Evolutionary conservation across 2,797 vertebrate species (phyloP), one percentile per base, ranked within the genome.

Genomic region (Gobionotothen gibberifrons): DNA sequence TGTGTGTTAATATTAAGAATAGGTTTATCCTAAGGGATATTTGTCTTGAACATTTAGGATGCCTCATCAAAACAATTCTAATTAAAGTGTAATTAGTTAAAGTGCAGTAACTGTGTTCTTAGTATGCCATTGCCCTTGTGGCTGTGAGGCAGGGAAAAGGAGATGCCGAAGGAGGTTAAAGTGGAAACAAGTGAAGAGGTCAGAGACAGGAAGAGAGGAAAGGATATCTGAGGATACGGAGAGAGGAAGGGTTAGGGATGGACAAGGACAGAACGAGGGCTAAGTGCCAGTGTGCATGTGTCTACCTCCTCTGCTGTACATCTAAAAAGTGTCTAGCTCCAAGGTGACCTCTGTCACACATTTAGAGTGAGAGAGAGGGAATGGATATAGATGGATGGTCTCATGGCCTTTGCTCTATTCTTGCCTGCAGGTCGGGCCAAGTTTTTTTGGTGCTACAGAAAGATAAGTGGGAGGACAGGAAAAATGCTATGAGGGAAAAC

Each of bases 301-400:
- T 57, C 42, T 70, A 49, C 46, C 44, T 76, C 63, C 52, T 65
- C 57, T 64, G 68, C 52, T 83, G 69, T 75, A 72, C 81, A 78
- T 82, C 72, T 75, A 75, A 71, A 76, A 84, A 72, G 78, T 84
- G 80, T 80, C 84, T 81, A 36, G 78, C 62, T 77, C 67, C 78
- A 90, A 91, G 87, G 87, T 91, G 89, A 89, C 87, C 85, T 76
- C 76, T 76, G 83, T 75, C 81, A 81, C 76, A 84, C 52, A 67
- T 80, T 82, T 76, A 69, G 63, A 72, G 47, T 47, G 21, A 69
- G 42, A 72, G 61, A 21, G 42, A 61, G 46, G 65, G 61, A 77
- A 78, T 73, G 65, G 82, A 83, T 83, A 73, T 76, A 86, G 85
- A 87, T 85, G 78, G 82, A 90, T 87, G 72, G 62, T 85, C 87